Evolutionary conservation across 2,113 vertebrate genomes (phyloP).

Genomic region (Pachycephala philippinensis): DNA sequence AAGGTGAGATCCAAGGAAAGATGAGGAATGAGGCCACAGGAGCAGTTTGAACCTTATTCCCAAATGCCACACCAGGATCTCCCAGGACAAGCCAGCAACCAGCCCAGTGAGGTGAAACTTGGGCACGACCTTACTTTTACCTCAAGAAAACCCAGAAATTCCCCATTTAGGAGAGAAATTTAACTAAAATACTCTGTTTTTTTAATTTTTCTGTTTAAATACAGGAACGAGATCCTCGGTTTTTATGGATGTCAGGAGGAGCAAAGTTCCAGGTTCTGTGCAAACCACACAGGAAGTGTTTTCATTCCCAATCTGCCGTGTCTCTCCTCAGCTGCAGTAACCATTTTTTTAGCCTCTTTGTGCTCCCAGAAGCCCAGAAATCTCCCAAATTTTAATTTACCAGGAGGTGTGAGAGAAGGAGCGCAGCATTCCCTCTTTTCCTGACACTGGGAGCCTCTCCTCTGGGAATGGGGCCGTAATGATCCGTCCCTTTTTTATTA

Average conservation of each 20-base stretch:
- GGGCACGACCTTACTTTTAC: background rate
- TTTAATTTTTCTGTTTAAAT: background rate
- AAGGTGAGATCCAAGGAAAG: background rate
- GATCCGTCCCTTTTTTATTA: background rate
- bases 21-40: background rate
- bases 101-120: background rate
- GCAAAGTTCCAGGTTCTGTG: background rate
- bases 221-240: background rate
- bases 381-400: background rate
- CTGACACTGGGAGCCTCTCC: background rate
- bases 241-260: conserved; percentile 31
- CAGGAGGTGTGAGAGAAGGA: conserved; percentile 32
- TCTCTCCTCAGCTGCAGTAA: conserved; percentile 30
- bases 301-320: background rate
- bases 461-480: background rate
- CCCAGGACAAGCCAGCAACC: background rate
- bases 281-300: conserved; percentile 53
- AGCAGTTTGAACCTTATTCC: background rate
- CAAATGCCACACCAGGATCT: background rate
- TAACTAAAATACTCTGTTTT: background rate
- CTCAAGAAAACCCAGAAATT: background rate
- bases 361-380: conserved; percentile 19
- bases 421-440: background rate
- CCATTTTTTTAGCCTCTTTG: background rate
- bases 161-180: background rate